phyloP scores from a whole-genome alignment of 2,113 vertebrate genomes.

The Caretta caretta region DNA sequence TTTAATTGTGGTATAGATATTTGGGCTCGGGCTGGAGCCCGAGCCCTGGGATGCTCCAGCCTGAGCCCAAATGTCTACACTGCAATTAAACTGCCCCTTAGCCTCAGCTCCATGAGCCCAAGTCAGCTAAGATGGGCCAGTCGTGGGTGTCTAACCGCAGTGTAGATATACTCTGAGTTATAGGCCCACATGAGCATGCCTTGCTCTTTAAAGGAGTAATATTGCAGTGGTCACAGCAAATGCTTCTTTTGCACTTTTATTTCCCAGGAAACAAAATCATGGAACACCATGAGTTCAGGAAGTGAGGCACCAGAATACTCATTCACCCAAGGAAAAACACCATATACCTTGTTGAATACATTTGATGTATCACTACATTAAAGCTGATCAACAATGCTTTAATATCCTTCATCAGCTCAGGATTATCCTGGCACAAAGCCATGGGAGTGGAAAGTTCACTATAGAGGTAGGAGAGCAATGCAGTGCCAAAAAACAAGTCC shows the following conservation, averaged over 20 bases:
- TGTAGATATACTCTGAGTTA: neutral
- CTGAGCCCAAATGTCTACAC: neutral
- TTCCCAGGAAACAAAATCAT: neutral
- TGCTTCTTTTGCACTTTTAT: neutral
- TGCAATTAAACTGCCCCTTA: neutral
- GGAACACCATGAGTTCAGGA: neutral
- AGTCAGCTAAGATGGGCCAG: neutral
- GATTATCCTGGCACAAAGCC: neutral
- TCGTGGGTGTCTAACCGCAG: neutral
- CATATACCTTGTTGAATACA: rapidly evolving
- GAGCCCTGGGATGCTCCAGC: neutral
- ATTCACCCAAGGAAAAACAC: neutral
- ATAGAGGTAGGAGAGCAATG: neutral
- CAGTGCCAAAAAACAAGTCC: neutral
- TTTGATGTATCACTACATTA: neutral
- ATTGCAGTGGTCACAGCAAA: neutral
- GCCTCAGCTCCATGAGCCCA: neutral
- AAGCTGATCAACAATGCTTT: neutral
- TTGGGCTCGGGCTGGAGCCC: neutral
- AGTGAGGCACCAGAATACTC: rapidly evolving
- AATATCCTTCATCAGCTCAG: neutral
- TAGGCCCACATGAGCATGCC: neutral
- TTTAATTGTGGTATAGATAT: neutral
- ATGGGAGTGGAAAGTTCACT: neutral
- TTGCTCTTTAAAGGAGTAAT: neutral